phyloP scores from a whole-genome alignment of 2,888 invertebrate species.

The Phengaris alcon region DNA sequence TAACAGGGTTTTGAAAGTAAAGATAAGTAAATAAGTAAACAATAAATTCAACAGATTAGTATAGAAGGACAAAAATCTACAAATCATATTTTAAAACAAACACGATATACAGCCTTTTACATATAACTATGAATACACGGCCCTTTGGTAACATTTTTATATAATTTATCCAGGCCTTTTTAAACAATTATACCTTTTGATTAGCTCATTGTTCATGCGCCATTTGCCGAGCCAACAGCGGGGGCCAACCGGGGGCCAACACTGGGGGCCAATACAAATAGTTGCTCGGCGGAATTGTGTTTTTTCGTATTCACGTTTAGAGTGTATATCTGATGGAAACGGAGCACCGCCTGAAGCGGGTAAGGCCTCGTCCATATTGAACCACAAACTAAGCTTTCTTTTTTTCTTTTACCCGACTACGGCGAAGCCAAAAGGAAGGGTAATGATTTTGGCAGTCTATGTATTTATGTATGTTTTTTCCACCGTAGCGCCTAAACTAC shows the following conservation, averaged over 20 bases:
- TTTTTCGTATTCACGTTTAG: constrained; percentile 41
- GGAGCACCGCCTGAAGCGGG: constrained; percentile 10
- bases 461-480: too few relatives aligned
- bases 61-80: too few relatives aligned
- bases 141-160: background rate
- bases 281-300: constrained; percentile 35
- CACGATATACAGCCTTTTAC: background rate
- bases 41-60: too few relatives aligned
- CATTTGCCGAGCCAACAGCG: constrained; percentile 10
- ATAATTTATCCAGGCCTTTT: background rate
- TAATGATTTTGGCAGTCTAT: too few relatives aligned
- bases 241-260: background rate
- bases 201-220: constrained; percentile 17
- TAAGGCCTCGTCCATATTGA: background rate
- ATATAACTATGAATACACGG: background rate
- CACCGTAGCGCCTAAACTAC: too few relatives aligned
- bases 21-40: too few relatives aligned
- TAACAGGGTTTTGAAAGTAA: too few relatives aligned
- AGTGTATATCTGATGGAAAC: constrained; percentile 38
- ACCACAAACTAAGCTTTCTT: background rate
- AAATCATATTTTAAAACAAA: too few relatives aligned
- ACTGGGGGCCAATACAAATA: constrained; percentile 34
- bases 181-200: constrained; percentile 14
- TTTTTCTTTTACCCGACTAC: background rate
- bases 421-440: background rate